Evolutionary conservation across 2,888 invertebrate species (phyloP), one percentile per base, ranked within the genome.

Genomic region (Hemaris fuciformis): DNA sequence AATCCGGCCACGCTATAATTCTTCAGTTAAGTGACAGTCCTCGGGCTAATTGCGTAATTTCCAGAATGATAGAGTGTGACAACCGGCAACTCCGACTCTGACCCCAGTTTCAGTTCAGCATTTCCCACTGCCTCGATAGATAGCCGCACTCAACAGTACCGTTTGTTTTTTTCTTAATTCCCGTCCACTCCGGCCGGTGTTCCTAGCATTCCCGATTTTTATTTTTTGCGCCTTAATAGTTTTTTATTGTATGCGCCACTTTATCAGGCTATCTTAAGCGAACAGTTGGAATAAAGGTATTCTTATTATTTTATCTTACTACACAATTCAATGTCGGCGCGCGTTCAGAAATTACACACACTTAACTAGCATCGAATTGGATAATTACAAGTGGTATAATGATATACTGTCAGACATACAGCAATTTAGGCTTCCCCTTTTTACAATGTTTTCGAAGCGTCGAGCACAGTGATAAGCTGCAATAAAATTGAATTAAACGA

Each of bases 381-480:
- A 88, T 89, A 89, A 89, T 88, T 85, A 84, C 78, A 74, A 74
- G 72, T 75, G 67, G 69, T 80, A 73, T 85, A 85, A 87, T 86
- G 75, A 81, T 83, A 83, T 70, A 76, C 74, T 67, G 71, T 76
- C 75, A 74, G 79, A 78, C 79, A 79, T 81, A 70, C 66, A 74
- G 76, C 76, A 81, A 80, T 86, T 86, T 84, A 68, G 74, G 64
- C 66, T 71, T 72, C 62, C 67, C 69, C 60, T 83, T 79, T 79
- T 75, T 77, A 70, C 74, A 64, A 68, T 77, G 68, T 63, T 77
- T 81, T 80, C 72, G 68, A 73, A 75, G 69, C 77, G 77, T 80
- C 79, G 75, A 75, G 77, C 73, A 79, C 75, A 71, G 15, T 22
- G 57, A 38, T 41, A 23, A 38, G 57, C 38, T 42, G 25, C 41